Base-by-base conservation (phyloP, 2,797 vertebrate species). In the Acomys russatus region DNA sequence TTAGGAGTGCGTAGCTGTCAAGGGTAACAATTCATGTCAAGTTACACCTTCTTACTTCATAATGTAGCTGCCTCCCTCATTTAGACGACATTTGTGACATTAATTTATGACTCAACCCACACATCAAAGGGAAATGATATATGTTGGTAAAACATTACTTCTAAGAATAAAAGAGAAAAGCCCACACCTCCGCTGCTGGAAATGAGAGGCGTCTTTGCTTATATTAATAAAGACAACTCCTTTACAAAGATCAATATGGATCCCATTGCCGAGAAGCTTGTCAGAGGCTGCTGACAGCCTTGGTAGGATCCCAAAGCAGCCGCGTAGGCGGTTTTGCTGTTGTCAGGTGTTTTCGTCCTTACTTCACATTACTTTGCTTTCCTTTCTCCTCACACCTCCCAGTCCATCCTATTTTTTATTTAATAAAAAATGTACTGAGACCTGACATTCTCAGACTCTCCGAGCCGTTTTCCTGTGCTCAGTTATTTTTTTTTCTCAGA, bases 91-190 rank as follows among this genome's bases (percentile, higher is more conserved):
- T 97, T 97, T 97, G 97, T 98, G 97, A 97, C 97, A 97, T 97
- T 98, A 97, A 97, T 97, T 97, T 97, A 96, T 97, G 97, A 98
- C 96, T 98, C 97, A 98, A 88, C 97, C 92, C 94, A 97, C 95
- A 92, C 96, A 95, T 97, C 92, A 97, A 97, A 97, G 79, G 80
- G 11, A 97, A 97, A 88, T 96, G 94, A 97, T 98, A 74, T 94
- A 95, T 97, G 96, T 97, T 97, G 97, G 95, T 83, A 82, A 97
- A 97, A 98, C 94, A 98, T 92, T 97, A 97, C 92, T 95, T 91
- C 91, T 95, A 92, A 88, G 70, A 98, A 90, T 96, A 95, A 97
- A 98, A 96, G 96, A 90, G 44, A 95, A 97, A 97, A 97, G 71
- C 96, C 96, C 91, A 97, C 97, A 96, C 94, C 91, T 96, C 93